These are phyloP conservation scores for Arremon aurantiirostris DNA, from an alignment of 2,797 vertebrate genomes.

Conservation along the genomic window DNA sequence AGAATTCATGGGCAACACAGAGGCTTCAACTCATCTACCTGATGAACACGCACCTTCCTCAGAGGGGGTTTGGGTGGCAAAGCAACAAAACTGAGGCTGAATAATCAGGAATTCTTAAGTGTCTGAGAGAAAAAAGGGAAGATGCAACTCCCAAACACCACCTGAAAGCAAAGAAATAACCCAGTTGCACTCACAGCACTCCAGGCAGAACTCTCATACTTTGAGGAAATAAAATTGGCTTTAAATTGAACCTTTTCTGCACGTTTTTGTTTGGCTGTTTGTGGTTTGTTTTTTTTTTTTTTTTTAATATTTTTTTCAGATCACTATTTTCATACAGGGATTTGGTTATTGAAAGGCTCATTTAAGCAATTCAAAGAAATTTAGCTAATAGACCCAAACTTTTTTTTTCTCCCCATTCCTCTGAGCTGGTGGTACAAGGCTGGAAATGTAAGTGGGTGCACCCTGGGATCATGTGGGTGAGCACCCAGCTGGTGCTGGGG, in stretches of 20 bases:
- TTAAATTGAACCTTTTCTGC: not conserved
- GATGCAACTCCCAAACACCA: not conserved
- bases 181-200: not conserved
- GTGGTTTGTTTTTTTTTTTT: no score
- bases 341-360: not conserved
- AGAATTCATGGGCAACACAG: not conserved
- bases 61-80: not conserved
- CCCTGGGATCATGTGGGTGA: not conserved
- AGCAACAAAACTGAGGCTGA: not conserved
- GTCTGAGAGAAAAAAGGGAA: not conserved
- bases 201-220: not conserved
- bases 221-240: not conserved
- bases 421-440: not conserved
- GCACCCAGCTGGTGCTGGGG: not conserved
- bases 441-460: not conserved
- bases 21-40: not conserved
- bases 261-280: not conserved
- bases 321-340: not conserved
- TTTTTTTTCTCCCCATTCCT: not conserved
- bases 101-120: not conserved
- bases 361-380: not conserved
- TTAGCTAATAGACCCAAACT: not conserved
- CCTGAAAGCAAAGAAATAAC: not conserved
- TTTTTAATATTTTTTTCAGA: no score
- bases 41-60: not conserved